phyloP scores from a whole-genome alignment of 2,888 invertebrate species.

The Bimastos eiseni region DNA sequence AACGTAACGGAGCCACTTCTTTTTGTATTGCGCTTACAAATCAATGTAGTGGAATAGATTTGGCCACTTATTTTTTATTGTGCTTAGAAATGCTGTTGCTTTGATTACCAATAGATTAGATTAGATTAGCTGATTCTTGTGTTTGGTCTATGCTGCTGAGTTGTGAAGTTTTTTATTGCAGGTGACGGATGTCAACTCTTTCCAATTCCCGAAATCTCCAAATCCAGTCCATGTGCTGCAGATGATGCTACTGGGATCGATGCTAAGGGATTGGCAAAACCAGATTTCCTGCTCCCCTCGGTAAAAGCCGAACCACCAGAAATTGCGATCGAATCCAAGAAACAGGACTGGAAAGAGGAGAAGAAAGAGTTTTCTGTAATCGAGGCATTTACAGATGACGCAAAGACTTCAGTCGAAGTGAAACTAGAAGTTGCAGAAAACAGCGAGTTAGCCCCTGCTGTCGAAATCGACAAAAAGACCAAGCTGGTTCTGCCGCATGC shows the following conservation, averaged over 20 bases:
- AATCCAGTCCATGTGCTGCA: background rate
- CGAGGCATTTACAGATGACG: background rate
- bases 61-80: background rate
- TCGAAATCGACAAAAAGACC: background rate
- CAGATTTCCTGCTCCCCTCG: background rate
- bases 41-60: background rate
- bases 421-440: conserved; percentile 38
- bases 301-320: background rate
- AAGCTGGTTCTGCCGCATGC: background rate
- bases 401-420: conserved; percentile 37
- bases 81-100: background rate
- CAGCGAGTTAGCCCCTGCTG: background rate
- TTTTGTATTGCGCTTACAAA: background rate
- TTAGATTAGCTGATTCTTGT: background rate
- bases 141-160: background rate
- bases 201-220: background rate
- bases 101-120: background rate
- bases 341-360: background rate
- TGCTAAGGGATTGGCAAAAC: background rate
- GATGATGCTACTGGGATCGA: background rate
- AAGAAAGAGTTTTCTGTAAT: background rate
- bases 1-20: background rate
- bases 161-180: background rate
- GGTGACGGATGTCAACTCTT: background rate
- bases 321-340: background rate